Evolutionary conservation across 2,888 invertebrate genomes (phyloP), one percentile per base, ranked within the genome.

Genomic region (Drosophila meridionalis): DNA sequence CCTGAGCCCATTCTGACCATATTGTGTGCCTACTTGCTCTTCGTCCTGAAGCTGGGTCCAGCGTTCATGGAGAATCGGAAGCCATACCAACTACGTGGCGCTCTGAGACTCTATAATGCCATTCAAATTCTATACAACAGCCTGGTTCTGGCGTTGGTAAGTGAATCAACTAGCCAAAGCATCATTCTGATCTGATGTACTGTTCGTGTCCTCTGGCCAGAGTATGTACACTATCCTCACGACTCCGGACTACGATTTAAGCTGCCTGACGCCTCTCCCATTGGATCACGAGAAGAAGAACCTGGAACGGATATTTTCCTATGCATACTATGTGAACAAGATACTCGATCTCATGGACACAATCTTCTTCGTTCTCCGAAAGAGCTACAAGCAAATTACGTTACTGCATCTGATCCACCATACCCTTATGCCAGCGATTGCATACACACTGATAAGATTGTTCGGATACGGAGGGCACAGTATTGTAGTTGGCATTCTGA

Each of bases 281-380:
- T 7, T 28, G 11, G 59, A 85, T 0, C 72, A 82, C 42, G 38
- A 48, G 6, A 28, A 28, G 2, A 82, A 85, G 43, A 7, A 7
- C 14, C 30, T 11, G 8, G 82, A 82, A 8, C 76, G 82, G 2
- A 3, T 50, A 12, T 0, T 85, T 0, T 8, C 30, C n/a, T 87
- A 73, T 20, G 14, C 45, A n/a, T 84, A 83, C 20, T 79, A 73
- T 4, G 34, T 71, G 9, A 82, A 82, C 30, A 82, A 87, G 52
- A 9, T 83, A 1, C 4, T 81, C 0, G 87, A 87, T 57, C 53
- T 82, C 12, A 2, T 74, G 40, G 82, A 87, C 47, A 82, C 87
- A 0, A 11, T 82, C 1, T 82, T 87, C 43, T 78, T 82, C 14
- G 87, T 83, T 8, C 71, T 82, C 7, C 81, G 82, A 4, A 82